phyloP scores from a whole-genome alignment of 2,113 vertebrate genomes.

The Sialia sialis region DNA sequence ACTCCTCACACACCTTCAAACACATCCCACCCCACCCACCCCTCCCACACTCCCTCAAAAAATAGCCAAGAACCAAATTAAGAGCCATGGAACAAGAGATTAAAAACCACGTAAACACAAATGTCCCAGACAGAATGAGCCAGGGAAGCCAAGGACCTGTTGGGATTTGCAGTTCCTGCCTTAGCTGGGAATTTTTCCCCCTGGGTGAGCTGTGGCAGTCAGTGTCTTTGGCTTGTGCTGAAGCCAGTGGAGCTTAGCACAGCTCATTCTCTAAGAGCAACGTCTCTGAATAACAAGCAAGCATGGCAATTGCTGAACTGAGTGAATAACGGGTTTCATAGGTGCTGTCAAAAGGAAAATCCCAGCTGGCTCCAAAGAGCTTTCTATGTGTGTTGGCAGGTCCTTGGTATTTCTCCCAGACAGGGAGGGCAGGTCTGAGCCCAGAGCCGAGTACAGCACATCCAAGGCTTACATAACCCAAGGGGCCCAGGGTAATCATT shows the following conservation, averaged over 20 bases:
- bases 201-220: neutral
- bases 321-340: constrained; percentile 16
- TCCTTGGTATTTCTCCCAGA: constrained; percentile 17
- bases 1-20: neutral
- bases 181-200: neutral
- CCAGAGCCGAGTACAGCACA: neutral
- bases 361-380: neutral
- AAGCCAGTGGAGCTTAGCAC: neutral
- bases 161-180: neutral
- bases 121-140: neutral
- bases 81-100: neutral
- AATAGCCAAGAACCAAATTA: neutral
- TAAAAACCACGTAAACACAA: neutral
- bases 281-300: constrained; percentile 1
- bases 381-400: constrained; percentile 36
- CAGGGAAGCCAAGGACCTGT: neutral
- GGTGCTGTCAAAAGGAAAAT: constrained; percentile 51
- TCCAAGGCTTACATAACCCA: constrained; percentile 59
- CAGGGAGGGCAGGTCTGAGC: neutral
- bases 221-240: neutral
- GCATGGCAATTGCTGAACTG: neutral
- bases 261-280: neutral
- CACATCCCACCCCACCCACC: rapidly evolving
- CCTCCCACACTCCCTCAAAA: rapidly evolving
- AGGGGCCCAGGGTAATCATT: constrained; percentile 61